Conservation (phyloP, 2,113 vertebrate genomes). For the Nannospalax galili region DNA sequence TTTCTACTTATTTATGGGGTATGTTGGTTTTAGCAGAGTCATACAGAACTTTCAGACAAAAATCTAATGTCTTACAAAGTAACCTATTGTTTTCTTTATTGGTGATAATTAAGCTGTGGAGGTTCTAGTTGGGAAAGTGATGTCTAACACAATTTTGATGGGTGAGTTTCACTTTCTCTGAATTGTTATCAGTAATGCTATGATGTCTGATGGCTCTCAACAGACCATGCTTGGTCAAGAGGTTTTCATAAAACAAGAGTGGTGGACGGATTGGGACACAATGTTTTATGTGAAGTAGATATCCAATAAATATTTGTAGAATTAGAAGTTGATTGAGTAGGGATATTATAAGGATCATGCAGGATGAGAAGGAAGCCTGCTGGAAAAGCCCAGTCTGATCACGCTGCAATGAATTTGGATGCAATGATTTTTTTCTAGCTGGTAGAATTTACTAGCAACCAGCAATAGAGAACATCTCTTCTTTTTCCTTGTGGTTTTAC, state of each 20-base stretch:
- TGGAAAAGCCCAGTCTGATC: not conserved
- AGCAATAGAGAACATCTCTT: not conserved
- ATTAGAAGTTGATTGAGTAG: not conserved
- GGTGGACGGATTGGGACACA: not conserved
- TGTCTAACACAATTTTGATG: not conserved
- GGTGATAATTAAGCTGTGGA: not conserved
- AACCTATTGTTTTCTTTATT: not conserved
- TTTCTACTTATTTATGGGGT: not conserved
- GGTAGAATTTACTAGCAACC: not conserved
- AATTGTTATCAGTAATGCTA: not conserved
- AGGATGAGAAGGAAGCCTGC: not conserved
- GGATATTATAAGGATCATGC: not conserved
- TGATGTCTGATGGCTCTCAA: not conserved
- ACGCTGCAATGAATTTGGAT: not conserved
- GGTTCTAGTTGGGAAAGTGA: not conserved
- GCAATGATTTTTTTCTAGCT: not conserved
- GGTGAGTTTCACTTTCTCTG: not conserved
- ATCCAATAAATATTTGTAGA: not conserved
- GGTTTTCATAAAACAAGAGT: not conserved
- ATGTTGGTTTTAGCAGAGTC: not conserved
- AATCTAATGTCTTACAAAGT: not conserved
- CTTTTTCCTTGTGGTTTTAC: constrained; percentile 19
- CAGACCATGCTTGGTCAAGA: not conserved
- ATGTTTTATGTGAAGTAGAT: not conserved
- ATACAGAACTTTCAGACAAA: constrained; percentile 23